Conservation (phyloP, 2,113 vertebrate genomes). For the Phocoena phocoena region DNA sequence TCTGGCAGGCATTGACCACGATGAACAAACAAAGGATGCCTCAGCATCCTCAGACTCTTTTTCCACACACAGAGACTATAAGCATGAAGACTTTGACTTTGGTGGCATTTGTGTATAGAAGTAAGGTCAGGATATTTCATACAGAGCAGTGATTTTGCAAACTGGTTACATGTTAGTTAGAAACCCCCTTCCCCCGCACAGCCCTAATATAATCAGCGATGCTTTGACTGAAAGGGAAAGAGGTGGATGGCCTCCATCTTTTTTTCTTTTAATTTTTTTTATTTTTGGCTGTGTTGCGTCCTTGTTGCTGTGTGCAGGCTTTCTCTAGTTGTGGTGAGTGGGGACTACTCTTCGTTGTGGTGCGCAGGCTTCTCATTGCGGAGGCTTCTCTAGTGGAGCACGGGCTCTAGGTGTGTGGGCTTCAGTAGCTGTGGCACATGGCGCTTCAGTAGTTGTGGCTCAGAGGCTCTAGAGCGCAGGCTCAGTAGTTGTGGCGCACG, state of each 20-base stretch:
- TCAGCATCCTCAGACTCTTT: neutral
- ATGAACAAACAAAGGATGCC: neutral
- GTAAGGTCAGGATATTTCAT: neutral
- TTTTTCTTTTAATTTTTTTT: rapidly evolving
- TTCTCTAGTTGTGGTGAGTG: too few relatives aligned
- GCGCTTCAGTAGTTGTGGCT: too few relatives aligned
- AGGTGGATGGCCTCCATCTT: neutral
- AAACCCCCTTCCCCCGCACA: rapidly evolving
- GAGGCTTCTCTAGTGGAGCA: too few relatives aligned
- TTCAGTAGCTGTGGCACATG: too few relatives aligned
- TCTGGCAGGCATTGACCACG: neutral
- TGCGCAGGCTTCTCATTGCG: too few relatives aligned
- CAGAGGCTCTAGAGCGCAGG: too few relatives aligned
- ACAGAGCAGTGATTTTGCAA: neutral
- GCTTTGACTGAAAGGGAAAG: neutral
- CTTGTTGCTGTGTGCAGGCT: too few relatives aligned
- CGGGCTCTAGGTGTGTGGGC: too few relatives aligned
- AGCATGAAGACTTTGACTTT: neutral
- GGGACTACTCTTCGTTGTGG: too few relatives aligned
- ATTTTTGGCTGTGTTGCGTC: too few relatives aligned
- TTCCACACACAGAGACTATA: neutral
- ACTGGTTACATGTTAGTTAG: neutral
- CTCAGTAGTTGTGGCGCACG: too few relatives aligned
- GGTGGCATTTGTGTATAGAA: neutral
- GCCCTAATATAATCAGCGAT: neutral